Evolutionary conservation across 2,888 invertebrate genomes (phyloP).

Genomic region (Tinea trinotella): DNA sequence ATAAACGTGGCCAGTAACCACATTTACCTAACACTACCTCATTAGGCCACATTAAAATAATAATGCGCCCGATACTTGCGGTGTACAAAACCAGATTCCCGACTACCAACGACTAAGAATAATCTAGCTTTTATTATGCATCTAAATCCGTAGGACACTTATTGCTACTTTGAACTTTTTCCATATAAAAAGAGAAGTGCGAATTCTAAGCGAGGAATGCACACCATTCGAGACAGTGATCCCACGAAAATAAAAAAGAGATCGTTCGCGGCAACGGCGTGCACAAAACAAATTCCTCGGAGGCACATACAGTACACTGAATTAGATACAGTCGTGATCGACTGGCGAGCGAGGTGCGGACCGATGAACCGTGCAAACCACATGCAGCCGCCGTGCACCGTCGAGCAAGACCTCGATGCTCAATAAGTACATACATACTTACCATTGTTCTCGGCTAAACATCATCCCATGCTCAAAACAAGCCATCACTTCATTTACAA

Average conservation of each 20-base stretch:
- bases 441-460: conserved; percentile 8
- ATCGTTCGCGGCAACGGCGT: conserved; percentile 48
- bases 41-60: conserved; percentile 55
- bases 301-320: conserved; percentile 56
- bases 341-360: conserved; percentile 39
- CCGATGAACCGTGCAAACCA: conserved; percentile 45
- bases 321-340: conserved; percentile 64
- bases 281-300: conserved; percentile 64
- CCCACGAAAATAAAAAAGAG: conserved; percentile 60
- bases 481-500: neutral
- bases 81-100: conserved; percentile 21
- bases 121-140: neutral
- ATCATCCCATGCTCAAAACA: neutral
- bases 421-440: neutral
- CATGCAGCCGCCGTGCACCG: conserved; percentile 27
- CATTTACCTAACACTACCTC: conserved; percentile 44
- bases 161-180: neutral
- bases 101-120: neutral
- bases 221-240: conserved; percentile 47
- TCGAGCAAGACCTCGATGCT: conserved; percentile 8
- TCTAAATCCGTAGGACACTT: neutral
- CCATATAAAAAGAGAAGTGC: conserved; percentile 21
- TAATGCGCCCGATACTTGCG: conserved; percentile 37
- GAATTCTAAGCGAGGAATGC: conserved; percentile 48
- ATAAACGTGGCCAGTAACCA: conserved; percentile 43